A percentile compares a stretch with the other conserved stretches of the same genome.
Evolutionary conservation across 2,888 invertebrate species (phyloP).

Genomic region (Poecilus cupreus): DNA sequence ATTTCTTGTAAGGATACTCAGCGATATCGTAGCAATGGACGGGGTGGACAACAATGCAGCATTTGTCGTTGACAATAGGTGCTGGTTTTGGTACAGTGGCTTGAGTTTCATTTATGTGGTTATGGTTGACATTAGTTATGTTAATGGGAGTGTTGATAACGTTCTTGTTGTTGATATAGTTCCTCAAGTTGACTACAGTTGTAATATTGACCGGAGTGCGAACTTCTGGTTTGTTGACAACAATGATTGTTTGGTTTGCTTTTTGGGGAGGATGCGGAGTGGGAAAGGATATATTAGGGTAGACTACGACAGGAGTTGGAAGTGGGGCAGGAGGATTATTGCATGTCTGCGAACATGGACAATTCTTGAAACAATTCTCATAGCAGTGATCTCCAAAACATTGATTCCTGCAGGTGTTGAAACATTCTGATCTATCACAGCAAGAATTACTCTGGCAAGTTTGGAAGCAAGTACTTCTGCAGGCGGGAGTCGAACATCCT

Average conservation of each 20-base stretch:
- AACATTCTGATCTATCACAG: constrained; percentile 12
- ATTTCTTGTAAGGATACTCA: constrained; percentile 46
- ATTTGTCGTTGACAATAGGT: constrained; percentile 6
- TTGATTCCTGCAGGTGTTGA: constrained; percentile 19
- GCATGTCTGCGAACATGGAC: constrained; percentile 2
- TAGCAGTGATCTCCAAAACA: constrained; percentile 42
- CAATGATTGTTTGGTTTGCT: constrained; percentile 6
- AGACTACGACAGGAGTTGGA: neutral
- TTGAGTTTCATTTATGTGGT: neutral
- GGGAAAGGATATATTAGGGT: constrained; percentile 26
- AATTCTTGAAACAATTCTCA: constrained; percentile 22
- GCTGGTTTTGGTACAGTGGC: neutral
- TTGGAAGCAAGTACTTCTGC: constrained; percentile 11
- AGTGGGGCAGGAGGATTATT: neutral
- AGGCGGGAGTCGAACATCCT: constrained; percentile 16
- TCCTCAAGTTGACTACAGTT: constrained; percentile 49
- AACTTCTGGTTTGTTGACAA: constrained; percentile 39
- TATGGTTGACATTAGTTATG: constrained; percentile 44
- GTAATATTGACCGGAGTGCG: constrained; percentile 44
- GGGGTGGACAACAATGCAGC: constrained; percentile 61
- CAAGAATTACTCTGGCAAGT: constrained; percentile 24
- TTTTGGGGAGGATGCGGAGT: neutral
- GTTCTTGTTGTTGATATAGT: constrained; percentile 43
- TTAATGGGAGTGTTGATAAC: constrained; percentile 41
- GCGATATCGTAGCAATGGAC: constrained; percentile 49